Evolutionary conservation across 2,113 vertebrate species (phyloP).

Genomic region (Heliornis fulica): DNA sequence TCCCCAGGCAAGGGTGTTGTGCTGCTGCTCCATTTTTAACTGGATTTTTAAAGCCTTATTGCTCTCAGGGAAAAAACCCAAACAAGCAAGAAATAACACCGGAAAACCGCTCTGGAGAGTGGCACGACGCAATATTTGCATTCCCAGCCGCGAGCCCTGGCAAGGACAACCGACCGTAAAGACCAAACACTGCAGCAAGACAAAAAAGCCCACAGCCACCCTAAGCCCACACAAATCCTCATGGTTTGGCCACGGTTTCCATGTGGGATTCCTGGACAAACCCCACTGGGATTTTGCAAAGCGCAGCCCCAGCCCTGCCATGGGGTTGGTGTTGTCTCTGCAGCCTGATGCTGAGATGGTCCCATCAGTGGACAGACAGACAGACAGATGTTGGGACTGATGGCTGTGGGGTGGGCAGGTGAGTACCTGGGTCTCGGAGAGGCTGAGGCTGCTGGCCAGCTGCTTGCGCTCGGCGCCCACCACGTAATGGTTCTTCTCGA

Average conservation of each 20-base stretch:
- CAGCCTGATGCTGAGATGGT: neutral
- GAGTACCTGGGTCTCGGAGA: constrained; percentile 93
- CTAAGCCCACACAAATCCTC: fast-evolving
- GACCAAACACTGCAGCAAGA: fast-evolving
- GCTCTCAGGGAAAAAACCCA: neutral
- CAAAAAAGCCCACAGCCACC: neutral
- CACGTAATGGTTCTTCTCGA: constrained; percentile 98
- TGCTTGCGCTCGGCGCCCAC: constrained; percentile 96
- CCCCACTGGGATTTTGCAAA: fast-evolving
- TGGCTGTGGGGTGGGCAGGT: neutral
- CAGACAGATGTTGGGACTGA: fast-evolving
- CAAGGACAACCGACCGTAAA: fast-evolving
- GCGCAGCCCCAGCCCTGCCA: fast-evolving
- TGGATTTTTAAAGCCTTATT: fast-evolving
- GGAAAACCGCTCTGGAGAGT: fast-evolving
- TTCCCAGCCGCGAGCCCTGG: neutral
- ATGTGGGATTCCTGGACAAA: fast-evolving
- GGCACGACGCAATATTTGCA: fast-evolving
- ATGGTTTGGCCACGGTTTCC: fast-evolving
- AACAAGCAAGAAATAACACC: fast-evolving
- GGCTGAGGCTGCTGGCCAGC: constrained; percentile 90
- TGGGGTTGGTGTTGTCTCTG: fast-evolving
- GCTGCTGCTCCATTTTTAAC: neutral
- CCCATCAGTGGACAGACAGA: fast-evolving
- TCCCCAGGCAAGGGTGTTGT: fast-evolving